Percentiles rank a stretch among this genome's conserved stretches.
Conservation (phyloP, 1,140 invertebrate genomes). For the Drosophila paulistorum region DNA sequence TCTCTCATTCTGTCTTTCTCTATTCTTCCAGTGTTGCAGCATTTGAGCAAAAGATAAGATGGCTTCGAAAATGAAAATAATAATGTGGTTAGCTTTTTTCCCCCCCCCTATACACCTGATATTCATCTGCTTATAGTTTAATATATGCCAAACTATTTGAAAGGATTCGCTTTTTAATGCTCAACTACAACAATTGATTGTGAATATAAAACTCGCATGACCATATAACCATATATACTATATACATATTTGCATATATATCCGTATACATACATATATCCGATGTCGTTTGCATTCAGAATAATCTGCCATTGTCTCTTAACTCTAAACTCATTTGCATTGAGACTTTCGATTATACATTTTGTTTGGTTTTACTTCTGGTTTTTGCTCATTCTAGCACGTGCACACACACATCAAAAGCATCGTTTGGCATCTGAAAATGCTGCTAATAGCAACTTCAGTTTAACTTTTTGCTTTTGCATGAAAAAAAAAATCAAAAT, state of each 20-base stretch:
- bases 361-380: not conserved
- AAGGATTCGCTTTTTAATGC: not conserved
- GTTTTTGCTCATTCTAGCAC: constrained; percentile 18
- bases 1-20: not conserved
- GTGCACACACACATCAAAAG: constrained; percentile 60
- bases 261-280: too few species aligned
- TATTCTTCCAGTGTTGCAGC: constrained; percentile 22
- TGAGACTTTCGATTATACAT: constrained; percentile 9
- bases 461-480: constrained; percentile 51
- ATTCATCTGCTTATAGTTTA: constrained; percentile 5
- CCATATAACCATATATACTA: not conserved
- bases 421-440: constrained; percentile 35
- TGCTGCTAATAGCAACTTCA: constrained; percentile 67
- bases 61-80: not conserved
- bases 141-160: constrained; percentile 1
- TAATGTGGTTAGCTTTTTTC: not conserved
- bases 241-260: too few species aligned
- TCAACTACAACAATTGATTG: constrained; percentile 3
- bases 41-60: constrained; percentile 38
- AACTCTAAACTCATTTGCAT: constrained; percentile 10
- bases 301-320: constrained; percentile 10
- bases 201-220: constrained; percentile 2
- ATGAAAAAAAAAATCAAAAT: constrained; percentile 30
- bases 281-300: constrained; percentile 4
- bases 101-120: not conserved